Evolutionary conservation across 2,888 invertebrate genomes (phyloP), one percentile per base, ranked within the genome.

Genomic region (Halictus ligatus): DNA sequence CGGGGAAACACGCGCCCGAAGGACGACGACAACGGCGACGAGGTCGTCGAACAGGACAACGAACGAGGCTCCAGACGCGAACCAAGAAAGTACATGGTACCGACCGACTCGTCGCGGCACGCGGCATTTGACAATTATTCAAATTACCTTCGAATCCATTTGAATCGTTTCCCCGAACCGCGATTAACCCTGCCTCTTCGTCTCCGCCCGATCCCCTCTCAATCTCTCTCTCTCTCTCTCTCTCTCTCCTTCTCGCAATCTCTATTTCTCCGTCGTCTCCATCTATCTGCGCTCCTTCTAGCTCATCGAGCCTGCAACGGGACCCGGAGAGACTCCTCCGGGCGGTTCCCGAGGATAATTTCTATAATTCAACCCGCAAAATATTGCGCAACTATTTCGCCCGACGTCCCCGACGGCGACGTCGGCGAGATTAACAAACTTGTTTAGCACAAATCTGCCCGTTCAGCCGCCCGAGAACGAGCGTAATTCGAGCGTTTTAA

Each of bases 121-220:
- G 89, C 89, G 87, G 87, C 90, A 91, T 92, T 92, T 90, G 89
- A 91, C 92, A 92, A 93, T 94, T 93, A 94, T 94, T 93, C 92
- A 94, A 94, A 94, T 94, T 93, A 92, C 91, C 86, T 80, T 80
- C 88, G 89, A 90, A 92, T 92, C 89, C 90, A 90, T 92, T 92
- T 81, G 90, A 91, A 91, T 88, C 88, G 85, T 82, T 43, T 40
- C 76, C 21, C 5, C 54, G 80, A 72, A 83, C 77, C 82, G 75
- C 86, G 83, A 83, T 78, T 81, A 83, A 78, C 71, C 60, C 29
- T 40, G 6, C 78, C 83, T 69, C 60, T 60, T 25, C 60, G 60
- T 60, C 25, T 25, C 58, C 60, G 13, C 25, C 54, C 54, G 25
- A 60, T 60, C 25, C 60, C 29, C 29, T 29, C 29, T 29, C 29